Percentiles rank a stretch among this genome's conserved stretches.
phyloP scores from a whole-genome alignment of 23 tunicate genomes.

The Trididemnum miniatum region DNA sequence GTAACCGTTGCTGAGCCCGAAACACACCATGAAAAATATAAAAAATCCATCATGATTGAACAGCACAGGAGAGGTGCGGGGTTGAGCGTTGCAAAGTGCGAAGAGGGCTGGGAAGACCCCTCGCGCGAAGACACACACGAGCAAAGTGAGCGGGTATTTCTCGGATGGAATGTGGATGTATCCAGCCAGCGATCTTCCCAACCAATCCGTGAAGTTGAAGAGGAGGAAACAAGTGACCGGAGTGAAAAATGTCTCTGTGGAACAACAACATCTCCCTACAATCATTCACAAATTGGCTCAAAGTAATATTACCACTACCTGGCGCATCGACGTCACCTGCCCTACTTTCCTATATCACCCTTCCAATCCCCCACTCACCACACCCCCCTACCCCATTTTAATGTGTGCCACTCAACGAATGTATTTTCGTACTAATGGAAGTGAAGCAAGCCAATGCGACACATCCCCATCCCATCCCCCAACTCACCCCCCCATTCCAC shows the following conservation, averaged over 20 bases:
- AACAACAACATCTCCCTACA: no score
- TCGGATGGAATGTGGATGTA: slow-evolving; percentile 71
- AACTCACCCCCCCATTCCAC: slow-evolving; percentile 48
- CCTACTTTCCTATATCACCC: no score
- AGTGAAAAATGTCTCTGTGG: slow-evolving; percentile 76
- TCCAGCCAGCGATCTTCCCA: slow-evolving; percentile 77
- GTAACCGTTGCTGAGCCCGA: slow-evolving; percentile 85
- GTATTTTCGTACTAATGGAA: slow-evolving; percentile 61
- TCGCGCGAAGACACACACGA: slow-evolving; percentile 52
- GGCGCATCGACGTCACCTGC: no score
- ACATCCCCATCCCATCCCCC: no score
- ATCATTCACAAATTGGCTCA: no score
- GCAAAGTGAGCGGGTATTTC: slow-evolving; percentile 14
- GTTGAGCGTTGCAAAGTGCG: slow-evolving; percentile 75
- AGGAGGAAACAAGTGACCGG: slow-evolving; percentile 83
- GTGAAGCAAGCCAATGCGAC: slow-evolving; percentile 89
- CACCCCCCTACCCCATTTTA: no score
- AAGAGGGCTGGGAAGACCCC: slow-evolving; percentile 64
- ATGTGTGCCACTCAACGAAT: no score
- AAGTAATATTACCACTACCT: no score
- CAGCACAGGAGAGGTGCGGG: slow-evolving; percentile 57
- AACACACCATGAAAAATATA: slow-evolving; percentile 69
- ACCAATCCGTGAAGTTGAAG: slow-evolving; percentile 75
- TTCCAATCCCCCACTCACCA: no score
- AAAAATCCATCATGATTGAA: slow-evolving; percentile 52